phyloP scores from a whole-genome alignment of 2,113 vertebrate species.

The Myotis yumanensis region DNA sequence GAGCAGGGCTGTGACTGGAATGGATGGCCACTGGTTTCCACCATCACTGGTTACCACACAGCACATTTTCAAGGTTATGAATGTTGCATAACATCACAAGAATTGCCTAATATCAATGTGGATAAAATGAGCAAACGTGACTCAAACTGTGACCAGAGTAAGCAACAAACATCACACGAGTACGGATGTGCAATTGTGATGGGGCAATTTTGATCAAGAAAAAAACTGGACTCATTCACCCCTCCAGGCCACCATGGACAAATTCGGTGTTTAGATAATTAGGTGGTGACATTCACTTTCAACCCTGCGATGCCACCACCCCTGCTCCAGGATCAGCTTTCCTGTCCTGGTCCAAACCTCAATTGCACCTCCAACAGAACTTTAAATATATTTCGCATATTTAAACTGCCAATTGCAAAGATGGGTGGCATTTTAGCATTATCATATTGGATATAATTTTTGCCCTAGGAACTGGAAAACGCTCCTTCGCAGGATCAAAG shows the following conservation, averaged over 20 bases:
- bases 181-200: rapidly evolving
- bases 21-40: rapidly evolving
- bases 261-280: neutral
- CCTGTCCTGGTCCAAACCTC: neutral
- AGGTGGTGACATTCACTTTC: neutral
- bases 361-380: neutral
- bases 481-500: constrained; percentile 65
- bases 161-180: rapidly evolving
- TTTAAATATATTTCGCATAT: neutral
- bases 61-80: neutral
- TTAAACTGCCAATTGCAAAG: neutral
- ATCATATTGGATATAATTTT: constrained; percentile 33
- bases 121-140: rapidly evolving
- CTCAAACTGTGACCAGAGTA: rapidly evolving
- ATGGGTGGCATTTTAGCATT: neutral
- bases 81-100: neutral
- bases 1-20: rapidly evolving
- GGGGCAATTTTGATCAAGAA: neutral
- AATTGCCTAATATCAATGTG: rapidly evolving
- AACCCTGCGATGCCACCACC: rapidly evolving
- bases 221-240: rapidly evolving
- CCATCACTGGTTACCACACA: rapidly evolving
- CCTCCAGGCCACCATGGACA: rapidly evolving
- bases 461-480: constrained; percentile 43
- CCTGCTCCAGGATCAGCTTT: neutral